phyloP scores from a whole-genome alignment of 2,113 vertebrate genomes.

The Burhinus oedicnemus region DNA sequence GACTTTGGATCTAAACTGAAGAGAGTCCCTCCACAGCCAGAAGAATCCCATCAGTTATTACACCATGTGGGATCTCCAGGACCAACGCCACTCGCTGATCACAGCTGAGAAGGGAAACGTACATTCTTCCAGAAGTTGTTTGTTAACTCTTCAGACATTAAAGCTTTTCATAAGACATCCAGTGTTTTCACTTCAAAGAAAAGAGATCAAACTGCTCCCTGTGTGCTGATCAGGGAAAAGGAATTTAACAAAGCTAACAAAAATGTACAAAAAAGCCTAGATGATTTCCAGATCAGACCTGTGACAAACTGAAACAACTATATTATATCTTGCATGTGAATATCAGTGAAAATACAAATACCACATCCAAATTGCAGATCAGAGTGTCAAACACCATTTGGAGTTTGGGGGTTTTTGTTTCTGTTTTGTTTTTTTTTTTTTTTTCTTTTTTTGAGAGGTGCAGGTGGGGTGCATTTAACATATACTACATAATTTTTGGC shows the following conservation, averaged over 20 bases:
- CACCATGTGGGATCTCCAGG: background rate
- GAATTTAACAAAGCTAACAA: background rate
- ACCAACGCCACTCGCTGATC: background rate
- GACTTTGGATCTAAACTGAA: background rate
- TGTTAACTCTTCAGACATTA: background rate
- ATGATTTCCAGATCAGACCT: background rate
- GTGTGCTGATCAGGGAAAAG: background rate
- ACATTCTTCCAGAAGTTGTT: background rate
- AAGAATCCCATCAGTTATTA: conserved; percentile 30
- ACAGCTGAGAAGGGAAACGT: background rate
- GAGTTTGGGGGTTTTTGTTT: background rate
- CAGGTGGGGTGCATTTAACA: background rate
- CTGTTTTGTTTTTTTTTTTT: no score
- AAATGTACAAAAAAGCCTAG: background rate
- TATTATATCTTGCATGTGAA: background rate
- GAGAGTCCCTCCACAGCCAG: background rate
- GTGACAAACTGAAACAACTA: background rate
- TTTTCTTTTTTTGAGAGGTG: background rate
- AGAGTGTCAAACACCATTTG: background rate
- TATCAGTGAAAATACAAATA: background rate
- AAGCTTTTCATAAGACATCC: background rate
- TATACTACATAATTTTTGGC: background rate
- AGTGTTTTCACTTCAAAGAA: background rate
- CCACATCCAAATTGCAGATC: background rate
- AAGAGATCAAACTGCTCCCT: background rate